A percentile compares a stretch with the other conserved stretches of the same genome.
phyloP scores from a whole-genome alignment of 2,888 invertebrate species.

The Stramonita haemastoma region DNA sequence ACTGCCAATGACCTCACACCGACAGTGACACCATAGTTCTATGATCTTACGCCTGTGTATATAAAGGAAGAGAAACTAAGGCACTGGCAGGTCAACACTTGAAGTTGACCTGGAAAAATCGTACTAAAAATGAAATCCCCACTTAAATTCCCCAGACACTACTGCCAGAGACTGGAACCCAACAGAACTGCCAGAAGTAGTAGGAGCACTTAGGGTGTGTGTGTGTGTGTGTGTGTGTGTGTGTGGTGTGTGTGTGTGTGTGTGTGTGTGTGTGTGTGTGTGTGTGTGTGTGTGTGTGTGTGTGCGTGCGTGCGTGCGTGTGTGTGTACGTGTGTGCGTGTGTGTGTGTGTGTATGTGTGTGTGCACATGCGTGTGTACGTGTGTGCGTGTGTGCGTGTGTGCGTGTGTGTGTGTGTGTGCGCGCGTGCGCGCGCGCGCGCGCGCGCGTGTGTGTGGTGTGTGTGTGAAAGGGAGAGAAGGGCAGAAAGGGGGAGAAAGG shows the following conservation, averaged over 20 bases:
- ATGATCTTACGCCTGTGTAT: no score
- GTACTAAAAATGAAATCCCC: background rate
- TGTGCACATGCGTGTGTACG: background rate
- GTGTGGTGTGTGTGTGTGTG: background rate
- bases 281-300: background rate
- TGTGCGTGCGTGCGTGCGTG: background rate
- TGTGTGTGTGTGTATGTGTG: constrained; percentile 3
- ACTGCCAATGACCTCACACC: no score
- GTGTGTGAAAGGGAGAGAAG: background rate
- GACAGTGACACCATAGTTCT: no score
- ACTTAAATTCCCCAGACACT: background rate
- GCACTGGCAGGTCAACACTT: no score
- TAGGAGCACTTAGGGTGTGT: background rate
- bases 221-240: background rate
- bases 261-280: background rate
- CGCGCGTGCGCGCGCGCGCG: background rate
- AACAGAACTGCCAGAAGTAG: background rate
- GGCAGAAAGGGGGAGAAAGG: no score
- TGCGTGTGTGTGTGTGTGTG: constrained; percentile 6
- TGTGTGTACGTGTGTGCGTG: background rate
- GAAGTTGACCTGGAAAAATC: no score
- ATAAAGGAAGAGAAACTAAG: no score
- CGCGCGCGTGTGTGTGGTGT: background rate
- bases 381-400: background rate
- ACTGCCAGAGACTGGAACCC: background rate